phyloP scores from a whole-genome alignment of 2,113 vertebrate species.

The Sclerurus mexicanus region DNA sequence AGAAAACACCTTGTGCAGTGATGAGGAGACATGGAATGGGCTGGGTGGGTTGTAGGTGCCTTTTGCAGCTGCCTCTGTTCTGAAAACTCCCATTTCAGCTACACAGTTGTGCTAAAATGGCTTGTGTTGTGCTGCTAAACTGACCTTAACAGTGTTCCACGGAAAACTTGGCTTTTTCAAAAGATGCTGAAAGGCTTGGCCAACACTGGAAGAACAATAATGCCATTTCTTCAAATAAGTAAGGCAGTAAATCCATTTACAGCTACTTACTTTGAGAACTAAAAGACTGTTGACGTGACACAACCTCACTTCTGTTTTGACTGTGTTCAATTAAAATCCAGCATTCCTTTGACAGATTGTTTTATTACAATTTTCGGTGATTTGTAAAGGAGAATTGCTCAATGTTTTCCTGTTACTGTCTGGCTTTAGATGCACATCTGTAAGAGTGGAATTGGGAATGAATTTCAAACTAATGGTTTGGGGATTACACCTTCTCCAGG shows the following conservation, averaged over 20 bases:
- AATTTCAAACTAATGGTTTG: background rate
- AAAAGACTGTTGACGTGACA: background rate
- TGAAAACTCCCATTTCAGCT: background rate
- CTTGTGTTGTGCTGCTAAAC: background rate
- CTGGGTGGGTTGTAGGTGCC: background rate
- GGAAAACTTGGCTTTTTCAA: background rate
- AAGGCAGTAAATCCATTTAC: background rate
- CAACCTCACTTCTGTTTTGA: background rate
- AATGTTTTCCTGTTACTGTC: background rate
- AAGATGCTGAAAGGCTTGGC: background rate
- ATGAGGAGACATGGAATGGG: background rate
- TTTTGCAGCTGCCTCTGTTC: background rate
- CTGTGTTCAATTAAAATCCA: background rate
- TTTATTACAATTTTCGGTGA: background rate
- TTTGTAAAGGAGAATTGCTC: background rate
- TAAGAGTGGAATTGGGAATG: background rate
- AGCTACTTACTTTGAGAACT: accelerated
- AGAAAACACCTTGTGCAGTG: background rate
- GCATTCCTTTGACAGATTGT: background rate
- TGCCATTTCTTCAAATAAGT: background rate
- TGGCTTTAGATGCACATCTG: background rate
- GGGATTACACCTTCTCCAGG: background rate
- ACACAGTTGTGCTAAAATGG: background rate
- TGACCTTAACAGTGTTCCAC: background rate
- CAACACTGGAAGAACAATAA: background rate